phyloP scores from a whole-genome alignment of 2,888 invertebrate species.

The Drosophila paramelanica region DNA sequence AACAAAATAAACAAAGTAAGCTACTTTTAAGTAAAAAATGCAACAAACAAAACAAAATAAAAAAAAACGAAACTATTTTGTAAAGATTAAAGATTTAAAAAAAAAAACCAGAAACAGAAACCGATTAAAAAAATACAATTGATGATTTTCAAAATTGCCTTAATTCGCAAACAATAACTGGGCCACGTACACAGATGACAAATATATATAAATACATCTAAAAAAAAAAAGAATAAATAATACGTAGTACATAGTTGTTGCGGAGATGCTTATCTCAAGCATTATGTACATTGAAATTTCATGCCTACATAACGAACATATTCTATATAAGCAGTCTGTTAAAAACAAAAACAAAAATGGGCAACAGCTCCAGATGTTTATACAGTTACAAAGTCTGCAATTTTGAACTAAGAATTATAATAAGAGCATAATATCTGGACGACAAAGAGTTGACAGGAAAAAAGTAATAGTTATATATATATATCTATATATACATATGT shows the following conservation, averaged over 20 bases:
- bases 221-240: not conserved
- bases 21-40: conserved; percentile 54
- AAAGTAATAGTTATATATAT: conserved; percentile 14
- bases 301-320: conserved; percentile 21
- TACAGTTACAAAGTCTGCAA: conserved; percentile 46
- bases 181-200: conserved; percentile 34
- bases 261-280: conserved; percentile 26
- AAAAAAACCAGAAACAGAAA: conserved; percentile 11
- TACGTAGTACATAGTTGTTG: conserved; percentile 29
- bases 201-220: not conserved
- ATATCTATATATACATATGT: conserved; percentile 1
- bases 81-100: conserved; percentile 35
- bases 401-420: conserved; percentile 39
- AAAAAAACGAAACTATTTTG: conserved; percentile 34
- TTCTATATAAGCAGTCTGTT: conserved; percentile 23
- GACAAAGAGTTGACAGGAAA: conserved; percentile 19
- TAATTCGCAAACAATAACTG: conserved; percentile 53
- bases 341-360: not conserved
- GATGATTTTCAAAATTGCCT: conserved; percentile 60
- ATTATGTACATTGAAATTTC: conserved; percentile 37
- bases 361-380: conserved; percentile 22
- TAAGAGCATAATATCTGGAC: conserved; percentile 31
- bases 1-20: conserved; percentile 21
- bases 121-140: conserved; percentile 44
- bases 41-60: conserved; percentile 13